phyloP scores from a whole-genome alignment of 2,888 invertebrate species.

The Plagodis dolabraria region DNA sequence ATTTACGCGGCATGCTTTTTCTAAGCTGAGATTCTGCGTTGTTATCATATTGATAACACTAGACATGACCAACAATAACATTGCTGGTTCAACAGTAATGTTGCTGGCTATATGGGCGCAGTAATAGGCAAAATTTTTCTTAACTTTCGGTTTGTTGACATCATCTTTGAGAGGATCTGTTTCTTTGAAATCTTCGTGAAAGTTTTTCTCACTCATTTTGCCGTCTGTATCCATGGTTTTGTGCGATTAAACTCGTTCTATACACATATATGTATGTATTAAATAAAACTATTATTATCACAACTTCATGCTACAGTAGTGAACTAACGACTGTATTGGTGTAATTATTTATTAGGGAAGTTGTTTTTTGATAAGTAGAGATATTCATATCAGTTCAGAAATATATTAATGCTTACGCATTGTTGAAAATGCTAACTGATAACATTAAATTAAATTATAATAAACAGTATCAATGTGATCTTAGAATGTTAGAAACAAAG shows the following conservation, averaged over 20 bases:
- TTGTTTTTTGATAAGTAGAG: neutral
- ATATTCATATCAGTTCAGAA: neutral
- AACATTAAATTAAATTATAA: slow-evolving; percentile 3
- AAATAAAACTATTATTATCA: slow-evolving; percentile 13
- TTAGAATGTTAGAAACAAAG: slow-evolving; percentile 25
- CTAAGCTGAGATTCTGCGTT: slow-evolving; percentile 91
- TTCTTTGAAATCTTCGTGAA: slow-evolving; percentile 32
- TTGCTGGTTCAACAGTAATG: slow-evolving; percentile 67
- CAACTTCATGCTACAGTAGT: slow-evolving; percentile 21
- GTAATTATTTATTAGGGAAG: neutral
- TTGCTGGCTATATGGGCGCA: slow-evolving; percentile 46
- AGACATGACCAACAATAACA: slow-evolving; percentile 56
- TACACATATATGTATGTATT: neutral
- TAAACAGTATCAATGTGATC: slow-evolving; percentile 8
- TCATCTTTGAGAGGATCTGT: slow-evolving; percentile 36
- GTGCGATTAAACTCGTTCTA: neutral
- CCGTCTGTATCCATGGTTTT: slow-evolving; percentile 20
- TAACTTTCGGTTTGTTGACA: slow-evolving; percentile 26
- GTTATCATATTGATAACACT: slow-evolving; percentile 86
- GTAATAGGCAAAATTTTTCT: slow-evolving; percentile 47
- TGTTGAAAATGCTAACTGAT: slow-evolving; percentile 2
- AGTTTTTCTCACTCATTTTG: slow-evolving; percentile 15
- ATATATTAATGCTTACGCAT: slow-evolving; percentile 26
- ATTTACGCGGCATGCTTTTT: slow-evolving; percentile 94
- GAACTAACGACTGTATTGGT: slow-evolving; percentile 21